Base-by-base conservation (phyloP, 2,888 invertebrate species). In the Pristionchus arcanus region DNA sequence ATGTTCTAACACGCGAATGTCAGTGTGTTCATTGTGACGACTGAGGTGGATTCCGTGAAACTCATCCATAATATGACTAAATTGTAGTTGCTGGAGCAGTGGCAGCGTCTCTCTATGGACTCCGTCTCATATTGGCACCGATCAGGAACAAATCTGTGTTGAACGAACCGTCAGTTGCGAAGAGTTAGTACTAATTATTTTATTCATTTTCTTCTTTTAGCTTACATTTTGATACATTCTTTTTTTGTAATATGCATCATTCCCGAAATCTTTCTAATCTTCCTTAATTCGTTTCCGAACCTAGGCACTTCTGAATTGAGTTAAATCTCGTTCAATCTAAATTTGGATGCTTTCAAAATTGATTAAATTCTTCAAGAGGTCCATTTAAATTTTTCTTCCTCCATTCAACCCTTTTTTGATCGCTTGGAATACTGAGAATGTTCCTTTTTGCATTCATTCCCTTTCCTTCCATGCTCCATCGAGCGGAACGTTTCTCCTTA, bases 71-170 rank as follows among this genome's bases (percentile, higher is more conserved):
- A 74, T 34, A 28, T 5, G 25, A 16, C 49, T 81, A 42, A n/a
- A 81, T 81, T 85, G 59, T 28, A 66, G 85, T 66, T 25, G 34
- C 59, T 16, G 85, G 63, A 25, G 59, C 63, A 0, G 21, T 85
- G 3, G 85, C 85, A 5, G 66, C 85, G 0, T 85, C 85, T 4
- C 59, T 66, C 34, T 85, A 63, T 55, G 59, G 85, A 16, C 59
- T 59, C 11, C 66, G 85, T 25, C 66, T 63, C 25, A 55, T 63
- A 63, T 28, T 42, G 7, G 81, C 81, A 5, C 81, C 81, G 13
- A 87, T 53, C n/a, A 9, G 87, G 42, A 71, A 87, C 31, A 87
- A 87, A 53, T 68, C 87, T 3, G 34, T 87, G 7, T 28, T 87
- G 87, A 49, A 66, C 7, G 68, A 68, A 34, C 87, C 87, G 4